Evolutionary conservation across 1,140 invertebrate species (phyloP).

Genomic region (Ctenoplectra terminalis): DNA sequence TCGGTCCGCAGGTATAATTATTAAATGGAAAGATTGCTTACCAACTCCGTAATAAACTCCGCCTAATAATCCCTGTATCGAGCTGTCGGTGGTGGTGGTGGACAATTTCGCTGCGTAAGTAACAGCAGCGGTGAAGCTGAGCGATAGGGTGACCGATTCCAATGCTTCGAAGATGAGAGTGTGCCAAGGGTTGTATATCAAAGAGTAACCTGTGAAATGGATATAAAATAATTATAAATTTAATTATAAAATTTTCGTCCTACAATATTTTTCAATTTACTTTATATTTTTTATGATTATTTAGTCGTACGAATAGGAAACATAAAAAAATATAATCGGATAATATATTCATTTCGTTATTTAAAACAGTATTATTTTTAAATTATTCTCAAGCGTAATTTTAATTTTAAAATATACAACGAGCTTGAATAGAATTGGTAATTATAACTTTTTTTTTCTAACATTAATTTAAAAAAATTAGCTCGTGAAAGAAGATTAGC

Average conservation of each 20-base stretch:
- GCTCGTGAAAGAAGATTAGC: no score
- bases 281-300: no score
- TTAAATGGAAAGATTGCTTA: conserved; percentile 73
- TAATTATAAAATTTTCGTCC: no score
- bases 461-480: background rate
- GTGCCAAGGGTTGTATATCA: conserved; percentile 92
- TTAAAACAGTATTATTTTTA: no score
- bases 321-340: no score
- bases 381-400: background rate
- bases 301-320: no score
- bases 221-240: no score
- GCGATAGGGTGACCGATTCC: conserved; percentile 92
- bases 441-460: background rate
- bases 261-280: no score
- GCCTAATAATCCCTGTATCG: conserved; percentile 91
- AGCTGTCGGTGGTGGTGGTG: conserved; percentile 91
- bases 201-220: conserved; percentile 89
- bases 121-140: conserved; percentile 92
- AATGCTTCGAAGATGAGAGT: conserved; percentile 92
- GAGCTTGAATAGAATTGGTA: background rate
- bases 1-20: no score
- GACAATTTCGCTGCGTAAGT: conserved; percentile 91
- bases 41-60: conserved; percentile 92
- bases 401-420: background rate
- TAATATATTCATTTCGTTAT: no score